Conservation (phyloP, 2,113 vertebrate species). For the Tonatia bakeri region DNA sequence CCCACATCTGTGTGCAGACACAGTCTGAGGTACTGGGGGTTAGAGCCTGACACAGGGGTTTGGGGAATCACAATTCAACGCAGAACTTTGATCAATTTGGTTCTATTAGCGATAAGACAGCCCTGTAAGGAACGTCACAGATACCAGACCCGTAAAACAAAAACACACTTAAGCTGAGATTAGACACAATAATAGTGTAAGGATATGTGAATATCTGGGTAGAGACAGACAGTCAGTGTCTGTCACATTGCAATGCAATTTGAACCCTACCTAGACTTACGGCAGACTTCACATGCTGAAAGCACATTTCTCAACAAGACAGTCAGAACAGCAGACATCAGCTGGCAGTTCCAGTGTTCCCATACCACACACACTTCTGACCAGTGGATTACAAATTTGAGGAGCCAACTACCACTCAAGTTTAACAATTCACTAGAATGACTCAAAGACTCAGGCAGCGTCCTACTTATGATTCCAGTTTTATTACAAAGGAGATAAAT, state of each 20-base stretch:
- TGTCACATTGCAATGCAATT: background rate
- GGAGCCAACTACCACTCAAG: background rate
- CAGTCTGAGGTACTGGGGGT: background rate
- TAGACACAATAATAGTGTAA: background rate
- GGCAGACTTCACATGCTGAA: background rate
- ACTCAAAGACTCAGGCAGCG: background rate
- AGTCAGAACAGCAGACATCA: background rate
- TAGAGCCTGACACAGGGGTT: background rate
- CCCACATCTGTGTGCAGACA: background rate
- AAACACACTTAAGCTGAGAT: background rate
- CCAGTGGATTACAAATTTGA: fast-evolving
- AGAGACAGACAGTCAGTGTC: background rate
- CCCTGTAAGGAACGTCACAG: background rate
- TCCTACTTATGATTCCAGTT: background rate
- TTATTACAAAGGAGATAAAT: background rate
- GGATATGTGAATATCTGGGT: background rate
- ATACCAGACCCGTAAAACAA: background rate
- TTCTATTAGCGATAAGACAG: background rate
- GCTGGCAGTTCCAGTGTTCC: background rate
- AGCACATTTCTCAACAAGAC: background rate
- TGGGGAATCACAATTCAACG: background rate
- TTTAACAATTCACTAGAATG: background rate
- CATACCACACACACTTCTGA: background rate
- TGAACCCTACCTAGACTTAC: background rate
- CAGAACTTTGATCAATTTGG: background rate